Conservation (phyloP, 2,888 invertebrate species). For the Agriopis aurantiaria region DNA sequence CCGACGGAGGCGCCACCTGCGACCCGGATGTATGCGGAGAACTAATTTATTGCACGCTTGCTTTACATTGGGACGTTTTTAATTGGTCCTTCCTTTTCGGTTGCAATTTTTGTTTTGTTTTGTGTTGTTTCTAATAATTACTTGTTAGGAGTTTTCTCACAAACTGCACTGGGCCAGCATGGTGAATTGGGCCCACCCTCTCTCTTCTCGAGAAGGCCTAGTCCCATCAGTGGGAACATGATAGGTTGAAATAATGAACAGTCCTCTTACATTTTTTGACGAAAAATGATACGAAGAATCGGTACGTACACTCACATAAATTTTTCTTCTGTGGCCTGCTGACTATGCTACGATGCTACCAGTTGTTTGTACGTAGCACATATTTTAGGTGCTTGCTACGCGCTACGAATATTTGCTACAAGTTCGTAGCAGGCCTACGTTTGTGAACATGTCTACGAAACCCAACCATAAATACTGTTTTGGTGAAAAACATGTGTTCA, state of each 20-base stretch:
- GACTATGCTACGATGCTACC: not conserved
- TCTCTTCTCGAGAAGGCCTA: too few relatives aligned
- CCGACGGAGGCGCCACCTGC: conserved; percentile 10
- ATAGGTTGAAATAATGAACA: not conserved
- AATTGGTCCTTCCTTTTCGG: not conserved
- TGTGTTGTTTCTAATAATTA: not conserved
- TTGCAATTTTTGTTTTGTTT: too few relatives aligned
- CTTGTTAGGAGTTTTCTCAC: not conserved
- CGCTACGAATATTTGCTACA: not conserved
- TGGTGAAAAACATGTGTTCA: too few relatives aligned
- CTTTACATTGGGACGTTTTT: not conserved
- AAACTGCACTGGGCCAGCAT: not conserved
- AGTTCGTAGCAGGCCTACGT: conserved; percentile 3
- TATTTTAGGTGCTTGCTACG: conserved; percentile 1
- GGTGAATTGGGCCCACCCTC: too few relatives aligned
- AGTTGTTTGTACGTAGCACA: not conserved
- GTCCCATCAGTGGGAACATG: too few relatives aligned
- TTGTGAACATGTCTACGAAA: too few relatives aligned
- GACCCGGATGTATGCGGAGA: not conserved
- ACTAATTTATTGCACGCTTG: conserved; percentile 8
- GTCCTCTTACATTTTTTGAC: too few relatives aligned
- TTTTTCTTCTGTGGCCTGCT: too few relatives aligned
- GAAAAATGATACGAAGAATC: too few relatives aligned
- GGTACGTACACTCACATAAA: too few relatives aligned
- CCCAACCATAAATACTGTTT: too few relatives aligned